Evolutionary conservation across 2,797 vertebrate genomes (phyloP).

Genomic region (Mycteria americana): DNA sequence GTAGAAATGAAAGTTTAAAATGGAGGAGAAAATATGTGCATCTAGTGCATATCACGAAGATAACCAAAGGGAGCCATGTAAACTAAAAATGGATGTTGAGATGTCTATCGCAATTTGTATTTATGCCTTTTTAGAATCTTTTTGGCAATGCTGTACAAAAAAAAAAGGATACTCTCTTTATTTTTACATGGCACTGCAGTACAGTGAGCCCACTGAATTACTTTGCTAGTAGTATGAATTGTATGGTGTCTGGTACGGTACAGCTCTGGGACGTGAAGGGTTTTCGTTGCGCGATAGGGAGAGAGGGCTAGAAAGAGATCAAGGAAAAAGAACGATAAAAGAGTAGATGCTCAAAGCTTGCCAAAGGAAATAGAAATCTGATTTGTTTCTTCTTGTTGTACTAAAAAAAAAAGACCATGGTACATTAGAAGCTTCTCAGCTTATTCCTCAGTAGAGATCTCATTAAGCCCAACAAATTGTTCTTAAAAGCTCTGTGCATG

Average conservation of each 20-base stretch:
- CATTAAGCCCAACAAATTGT: background rate
- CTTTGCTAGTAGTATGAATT: background rate
- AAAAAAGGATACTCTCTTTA: background rate
- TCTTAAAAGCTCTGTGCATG: background rate
- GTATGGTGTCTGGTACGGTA: background rate
- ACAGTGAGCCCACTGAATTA: background rate
- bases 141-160: background rate
- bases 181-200: background rate
- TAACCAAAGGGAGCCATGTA: background rate
- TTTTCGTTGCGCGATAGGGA: fast-evolving
- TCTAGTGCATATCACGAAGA: background rate
- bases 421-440: background rate
- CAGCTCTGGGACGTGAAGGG: background rate
- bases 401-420: background rate
- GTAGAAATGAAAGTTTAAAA: background rate
- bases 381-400: background rate
- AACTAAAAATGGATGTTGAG: background rate
- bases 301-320: background rate
- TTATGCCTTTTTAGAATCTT: background rate
- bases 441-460: background rate
- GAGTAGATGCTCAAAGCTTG: background rate
- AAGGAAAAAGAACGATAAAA: background rate
- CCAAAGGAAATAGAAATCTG: background rate
- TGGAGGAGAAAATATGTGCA: background rate
- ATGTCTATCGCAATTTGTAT: background rate